phyloP scores from a whole-genome alignment of 2,888 invertebrate species.

The Hydraecia micacea region DNA sequence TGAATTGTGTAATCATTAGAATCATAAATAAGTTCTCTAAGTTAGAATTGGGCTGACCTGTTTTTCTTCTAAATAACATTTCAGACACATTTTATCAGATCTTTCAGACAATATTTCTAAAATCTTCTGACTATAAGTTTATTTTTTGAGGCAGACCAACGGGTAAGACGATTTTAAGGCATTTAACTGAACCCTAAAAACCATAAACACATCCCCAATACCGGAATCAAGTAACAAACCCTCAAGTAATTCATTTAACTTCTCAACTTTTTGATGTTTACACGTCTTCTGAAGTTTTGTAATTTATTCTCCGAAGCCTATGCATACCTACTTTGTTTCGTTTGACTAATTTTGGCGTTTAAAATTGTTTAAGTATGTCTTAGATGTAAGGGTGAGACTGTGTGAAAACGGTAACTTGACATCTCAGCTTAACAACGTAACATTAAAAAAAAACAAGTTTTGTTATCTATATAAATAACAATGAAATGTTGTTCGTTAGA shows the following conservation, averaged over 20 bases:
- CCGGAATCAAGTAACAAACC: conserved; percentile 29
- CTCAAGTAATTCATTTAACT: conserved; percentile 63
- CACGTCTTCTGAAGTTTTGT: conserved; percentile 79
- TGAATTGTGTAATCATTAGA: no score
- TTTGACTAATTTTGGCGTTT: conserved; percentile 54
- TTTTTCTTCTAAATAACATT: neutral
- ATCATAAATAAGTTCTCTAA: no score
- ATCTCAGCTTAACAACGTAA: no score
- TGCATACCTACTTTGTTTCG: conserved; percentile 65
- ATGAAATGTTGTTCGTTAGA: no score
- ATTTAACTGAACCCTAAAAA: conserved; percentile 3
- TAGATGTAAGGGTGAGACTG: conserved; percentile 3
- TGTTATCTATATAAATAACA: no score
- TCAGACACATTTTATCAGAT: neutral
- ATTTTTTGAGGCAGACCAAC: no score
- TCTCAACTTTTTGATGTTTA: conserved; percentile 82
- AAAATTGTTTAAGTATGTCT: conserved; percentile 31
- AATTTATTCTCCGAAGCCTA: conserved; percentile 79
- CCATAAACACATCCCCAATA: conserved; percentile 26
- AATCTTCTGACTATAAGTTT: neutral
- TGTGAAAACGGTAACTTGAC: conserved; percentile 3
- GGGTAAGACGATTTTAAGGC: neutral
- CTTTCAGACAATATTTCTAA: neutral
- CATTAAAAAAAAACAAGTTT: neutral
- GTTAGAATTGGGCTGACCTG: no score